These are phyloP conservation scores for Tinamus guttatus DNA, from an alignment of 2,113 vertebrate genomes.

Conservation along the genomic window DNA sequence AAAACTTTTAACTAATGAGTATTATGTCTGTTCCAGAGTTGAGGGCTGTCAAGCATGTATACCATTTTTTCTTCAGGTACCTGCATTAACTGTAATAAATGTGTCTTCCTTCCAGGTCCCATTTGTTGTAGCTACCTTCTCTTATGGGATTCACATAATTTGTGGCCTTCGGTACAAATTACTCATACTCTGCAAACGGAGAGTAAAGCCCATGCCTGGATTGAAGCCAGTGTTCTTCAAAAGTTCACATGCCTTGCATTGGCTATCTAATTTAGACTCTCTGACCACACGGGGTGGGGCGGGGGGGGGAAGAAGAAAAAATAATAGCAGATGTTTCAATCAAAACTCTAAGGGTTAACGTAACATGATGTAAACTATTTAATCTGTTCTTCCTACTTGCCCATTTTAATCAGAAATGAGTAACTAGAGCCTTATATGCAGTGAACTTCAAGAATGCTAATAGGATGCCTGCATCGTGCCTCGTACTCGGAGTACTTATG, in stretches of 20 bases:
- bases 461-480: not conserved
- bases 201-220: constrained; percentile 44
- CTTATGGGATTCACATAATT: not conserved
- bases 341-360: constrained; percentile 46
- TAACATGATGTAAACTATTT: constrained; percentile 63
- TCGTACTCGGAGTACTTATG: not conserved
- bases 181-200: constrained; percentile 2
- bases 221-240: constrained; percentile 35
- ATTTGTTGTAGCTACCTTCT: not conserved
- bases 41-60: not conserved
- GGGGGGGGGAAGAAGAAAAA: not conserved
- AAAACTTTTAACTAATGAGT: not conserved
- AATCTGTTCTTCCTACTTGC: constrained; percentile 61
- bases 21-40: not conserved
- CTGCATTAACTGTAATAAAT: not conserved
- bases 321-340: constrained; percentile 18
- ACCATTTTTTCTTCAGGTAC: not conserved
- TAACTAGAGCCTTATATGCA: constrained; percentile 44
- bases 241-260: constrained; percentile 59
- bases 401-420: constrained; percentile 64
- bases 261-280: constrained; percentile 33
- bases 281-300: not conserved
- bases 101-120: not conserved
- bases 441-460: constrained; percentile 54
- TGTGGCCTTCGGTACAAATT: constrained; percentile 7